phyloP scores from a whole-genome alignment of 2,797 vertebrate genomes.

The Chlorospingus semifuscus region DNA sequence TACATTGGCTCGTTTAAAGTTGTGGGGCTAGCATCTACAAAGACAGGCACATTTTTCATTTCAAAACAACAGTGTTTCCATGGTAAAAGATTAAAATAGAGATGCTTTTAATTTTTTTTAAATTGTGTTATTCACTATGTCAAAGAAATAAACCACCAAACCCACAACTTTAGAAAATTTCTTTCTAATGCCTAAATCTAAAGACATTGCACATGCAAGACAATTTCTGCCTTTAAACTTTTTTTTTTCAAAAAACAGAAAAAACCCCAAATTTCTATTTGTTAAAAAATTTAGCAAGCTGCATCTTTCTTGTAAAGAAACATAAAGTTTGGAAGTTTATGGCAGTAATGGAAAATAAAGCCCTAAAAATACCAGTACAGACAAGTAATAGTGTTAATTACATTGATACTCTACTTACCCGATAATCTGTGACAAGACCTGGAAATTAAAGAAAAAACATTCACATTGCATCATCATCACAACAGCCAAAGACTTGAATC shows the following conservation, averaged over 20 bases:
- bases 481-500: not conserved
- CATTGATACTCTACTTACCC: constrained; percentile 76
- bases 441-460: constrained; percentile 28
- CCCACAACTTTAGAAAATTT: not conserved
- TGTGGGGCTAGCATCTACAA: not conserved
- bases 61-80: not conserved
- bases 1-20: not conserved
- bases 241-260: not conserved
- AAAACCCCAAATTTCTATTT: not conserved
- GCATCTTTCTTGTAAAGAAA: not conserved
- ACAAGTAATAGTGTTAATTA: not conserved
- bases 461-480: not conserved
- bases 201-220: not conserved
- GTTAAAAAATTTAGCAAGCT: not conserved
- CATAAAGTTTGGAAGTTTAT: not conserved
- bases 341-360: not conserved
- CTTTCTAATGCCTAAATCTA: not conserved
- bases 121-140: not conserved
- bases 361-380: not conserved
- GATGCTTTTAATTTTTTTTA: not conserved
- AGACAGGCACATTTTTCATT: not conserved
- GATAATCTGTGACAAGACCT: constrained; percentile 88
- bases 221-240: not conserved
- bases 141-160: not conserved
- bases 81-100: not conserved